Evolutionary conservation across 2,113 vertebrate species (phyloP).

Genomic region (Chaetorhynchus papuensis): DNA sequence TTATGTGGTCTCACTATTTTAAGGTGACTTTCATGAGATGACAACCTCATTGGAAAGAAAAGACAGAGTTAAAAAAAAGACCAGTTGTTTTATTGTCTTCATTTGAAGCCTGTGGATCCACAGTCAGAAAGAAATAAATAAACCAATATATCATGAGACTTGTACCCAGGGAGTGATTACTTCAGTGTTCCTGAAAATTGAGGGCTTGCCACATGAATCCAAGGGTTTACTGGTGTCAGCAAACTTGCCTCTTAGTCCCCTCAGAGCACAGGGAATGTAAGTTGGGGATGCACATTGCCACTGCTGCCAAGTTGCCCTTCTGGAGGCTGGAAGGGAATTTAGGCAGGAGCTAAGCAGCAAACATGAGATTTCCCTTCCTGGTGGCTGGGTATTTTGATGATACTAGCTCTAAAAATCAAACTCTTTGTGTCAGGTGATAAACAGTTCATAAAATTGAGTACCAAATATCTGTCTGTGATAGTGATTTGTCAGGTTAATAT

Average conservation of each 20-base stretch:
- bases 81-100: neutral
- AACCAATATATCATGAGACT: neutral
- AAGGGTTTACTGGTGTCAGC: neutral
- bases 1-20: neutral
- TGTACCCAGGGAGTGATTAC: neutral
- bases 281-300: accelerated
- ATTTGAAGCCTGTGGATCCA: neutral
- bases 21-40: neutral
- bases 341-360: neutral
- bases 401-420: neutral
- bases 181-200: neutral
- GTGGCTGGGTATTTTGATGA: neutral
- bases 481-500: accelerated
- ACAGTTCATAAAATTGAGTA: neutral
- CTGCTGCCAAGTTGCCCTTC: neutral
- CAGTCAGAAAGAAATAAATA: neutral
- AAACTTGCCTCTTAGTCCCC: neutral
- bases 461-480: neutral
- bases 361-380: neutral
- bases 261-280: neutral
- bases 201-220: neutral
- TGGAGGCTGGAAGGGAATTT: neutral
- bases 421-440: neutral
- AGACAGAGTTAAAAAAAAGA: neutral
- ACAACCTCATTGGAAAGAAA: neutral